A percentile compares a stretch with the other conserved stretches of the same genome.
phyloP scores from a whole-genome alignment of 2,797 vertebrate species.

The Peromyscus melanophrys region DNA sequence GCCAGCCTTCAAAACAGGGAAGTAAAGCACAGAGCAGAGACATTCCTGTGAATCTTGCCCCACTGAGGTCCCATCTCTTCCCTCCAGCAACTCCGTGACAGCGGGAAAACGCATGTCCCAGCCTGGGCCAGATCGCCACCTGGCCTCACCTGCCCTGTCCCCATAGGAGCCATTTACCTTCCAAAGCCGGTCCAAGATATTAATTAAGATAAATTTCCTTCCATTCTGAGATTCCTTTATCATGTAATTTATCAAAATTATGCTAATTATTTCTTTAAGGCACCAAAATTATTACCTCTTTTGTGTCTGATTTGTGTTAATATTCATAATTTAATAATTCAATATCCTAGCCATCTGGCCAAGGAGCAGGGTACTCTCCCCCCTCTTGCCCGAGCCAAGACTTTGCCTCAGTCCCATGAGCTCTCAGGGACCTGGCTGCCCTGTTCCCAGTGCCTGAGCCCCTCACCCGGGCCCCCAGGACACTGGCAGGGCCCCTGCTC shows the following conservation, averaged over 20 bases:
- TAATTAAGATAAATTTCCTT: constrained; percentile 99
- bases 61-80: background rate
- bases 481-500: background rate
- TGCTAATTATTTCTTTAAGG: constrained; percentile 99
- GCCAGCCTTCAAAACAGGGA: background rate
- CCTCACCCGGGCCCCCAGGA: background rate
- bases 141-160: constrained; percentile 90
- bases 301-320: constrained; percentile 99
- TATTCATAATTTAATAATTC: constrained; percentile 99
- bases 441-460: background rate
- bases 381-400: constrained; percentile 88
- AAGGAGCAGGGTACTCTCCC: constrained; percentile 88
- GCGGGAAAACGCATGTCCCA: constrained; percentile 73
- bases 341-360: constrained; percentile 95
- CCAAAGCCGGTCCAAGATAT: constrained; percentile 98
- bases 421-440: background rate
- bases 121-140: constrained; percentile 83
- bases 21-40: background rate
- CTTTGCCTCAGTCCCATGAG: background rate
- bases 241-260: constrained; percentile 99
- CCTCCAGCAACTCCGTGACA: background rate
- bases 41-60: background rate
- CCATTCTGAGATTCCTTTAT: constrained; percentile 99
- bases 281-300: constrained; percentile 99
- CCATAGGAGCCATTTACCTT: constrained; percentile 97